These are phyloP conservation scores for Meloe dianella DNA, from an alignment of 2,888 invertebrate species.

Conservation along the genomic window DNA sequence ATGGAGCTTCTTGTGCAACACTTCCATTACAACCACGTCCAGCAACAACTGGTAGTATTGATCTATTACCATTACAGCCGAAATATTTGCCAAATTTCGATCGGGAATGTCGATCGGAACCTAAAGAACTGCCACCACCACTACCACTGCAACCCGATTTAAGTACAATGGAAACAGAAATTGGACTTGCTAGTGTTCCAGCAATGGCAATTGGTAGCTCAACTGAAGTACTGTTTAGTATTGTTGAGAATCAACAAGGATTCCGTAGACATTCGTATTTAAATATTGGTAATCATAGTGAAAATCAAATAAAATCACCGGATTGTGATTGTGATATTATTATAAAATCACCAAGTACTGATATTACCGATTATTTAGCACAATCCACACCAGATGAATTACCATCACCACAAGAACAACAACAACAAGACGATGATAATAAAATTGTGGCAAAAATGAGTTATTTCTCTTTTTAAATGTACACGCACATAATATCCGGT, in stretches of 20 bases:
- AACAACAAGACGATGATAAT: not conserved
- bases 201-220: slow-evolving; percentile 56
- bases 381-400: slow-evolving; percentile 26
- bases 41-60: slow-evolving; percentile 71
- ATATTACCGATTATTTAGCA: slow-evolving; percentile 49
- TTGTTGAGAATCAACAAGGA: slow-evolving; percentile 53
- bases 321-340: slow-evolving; percentile 42
- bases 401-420: not conserved
- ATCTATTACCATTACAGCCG: slow-evolving; percentile 76
- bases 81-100: slow-evolving; percentile 68
- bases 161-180: slow-evolving; percentile 43
- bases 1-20: slow-evolving; percentile 61
- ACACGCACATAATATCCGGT: not conserved
- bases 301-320: slow-evolving; percentile 42
- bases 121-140: slow-evolving; percentile 42
- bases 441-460: slow-evolving; percentile 10
- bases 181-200: slow-evolving; percentile 49
- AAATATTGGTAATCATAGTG: slow-evolving; percentile 15
- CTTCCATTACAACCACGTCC: slow-evolving; percentile 72
- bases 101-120: slow-evolving; percentile 63
- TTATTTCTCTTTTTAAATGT: not conserved
- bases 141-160: slow-evolving; percentile 40
- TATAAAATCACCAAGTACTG: slow-evolving; percentile 53
- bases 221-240: slow-evolving; percentile 54
- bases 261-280: slow-evolving; percentile 48